Evolutionary conservation across 2,113 vertebrate genomes (phyloP), one percentile per base, ranked within the genome.

Genomic region (Oriolus oriolus): DNA sequence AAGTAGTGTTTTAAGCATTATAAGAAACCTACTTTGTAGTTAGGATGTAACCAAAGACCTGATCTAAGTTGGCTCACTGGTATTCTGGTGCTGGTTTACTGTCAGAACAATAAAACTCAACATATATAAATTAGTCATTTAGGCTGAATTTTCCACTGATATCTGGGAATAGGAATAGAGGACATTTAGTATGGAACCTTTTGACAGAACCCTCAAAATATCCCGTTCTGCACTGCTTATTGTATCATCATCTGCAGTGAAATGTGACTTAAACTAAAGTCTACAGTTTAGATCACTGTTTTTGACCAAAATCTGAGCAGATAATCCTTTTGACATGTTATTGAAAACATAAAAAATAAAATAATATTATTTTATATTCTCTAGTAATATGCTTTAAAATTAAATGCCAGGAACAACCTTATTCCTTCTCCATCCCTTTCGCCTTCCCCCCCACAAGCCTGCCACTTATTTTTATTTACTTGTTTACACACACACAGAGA

Each of bases 361-460:
- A 77, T 52, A 74, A 59, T 22, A 41, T 8, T 31, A 35, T 52
- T 18, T 69, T 70, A 45, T 47, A 35, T 91, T 33, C 14, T 75
- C 16, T 52, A n/a, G 28, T 10, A 87, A 45, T 76, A 70, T 10
- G 20, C 3, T 84, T 83, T 45, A 61, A 69, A 73, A 60, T 54
- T 54, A 79, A 91, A 30, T 42, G 4, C 15, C 19, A 63, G 18
- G 30, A 79, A 47, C 37, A 68, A 64, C 2, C 1, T 13, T 33
- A 54, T 30, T 24, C 30, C 9, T n/a, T 20, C 16, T 20, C 20
- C 9, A 7, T 4, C 7, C 26, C 10, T 61, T 61, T 69, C 33
- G 45, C 7, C 16, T 49, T 8, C 18, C 11, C 2, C 7, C 2
- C 9, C 5, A 7, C 7, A 70, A 44, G 2, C 4, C n/a, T 39